These are phyloP conservation scores for Megalonaias nervosa DNA, from an alignment of 1,140 invertebrate species.

Conservation along the genomic window DNA sequence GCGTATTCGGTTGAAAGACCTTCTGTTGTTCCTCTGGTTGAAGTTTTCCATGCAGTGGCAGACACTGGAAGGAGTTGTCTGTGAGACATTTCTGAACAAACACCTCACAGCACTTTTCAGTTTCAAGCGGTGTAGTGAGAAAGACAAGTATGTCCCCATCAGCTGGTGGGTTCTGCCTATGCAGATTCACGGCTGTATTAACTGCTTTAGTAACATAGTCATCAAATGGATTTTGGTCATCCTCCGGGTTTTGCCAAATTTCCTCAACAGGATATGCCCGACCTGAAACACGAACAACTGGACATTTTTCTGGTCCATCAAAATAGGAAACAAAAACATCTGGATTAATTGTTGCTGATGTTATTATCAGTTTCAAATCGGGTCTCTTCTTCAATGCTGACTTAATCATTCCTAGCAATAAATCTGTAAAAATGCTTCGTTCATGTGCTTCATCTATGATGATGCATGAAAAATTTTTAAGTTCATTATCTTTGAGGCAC, in stretches of 20 bases:
- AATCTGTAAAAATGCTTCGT: conserved; percentile 94
- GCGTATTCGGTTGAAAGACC: conserved; percentile 52
- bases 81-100: conserved; percentile 27
- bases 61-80: conserved; percentile 39
- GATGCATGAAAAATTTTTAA: conserved; percentile 81
- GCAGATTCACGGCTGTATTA: conserved; percentile 95
- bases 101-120: conserved; percentile 53
- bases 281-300: conserved; percentile 95
- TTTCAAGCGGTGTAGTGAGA: conserved; percentile 79
- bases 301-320: conserved; percentile 90
- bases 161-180: conserved; percentile 88
- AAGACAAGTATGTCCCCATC: conserved; percentile 99
- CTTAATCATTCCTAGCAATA: conserved; percentile 89
- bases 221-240: conserved; percentile 81
- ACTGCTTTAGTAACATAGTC: conserved; percentile 97
- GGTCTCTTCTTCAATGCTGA: conserved; percentile 55
- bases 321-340: conserved; percentile 78
- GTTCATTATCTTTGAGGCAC: conserved; percentile 81
- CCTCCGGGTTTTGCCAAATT: conserved; percentile 87
- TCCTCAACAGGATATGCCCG: conserved; percentile 89
- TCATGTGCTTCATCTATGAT: conserved; percentile 99
- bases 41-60: conserved; percentile 94
- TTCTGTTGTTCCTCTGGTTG: conserved; percentile 94
- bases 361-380: conserved; percentile 63
- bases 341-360: conserved; percentile 70